Evolutionary conservation across 2,888 invertebrate species (phyloP), one percentile per base, ranked within the genome.

Genomic region (Cheilosia impressa): DNA sequence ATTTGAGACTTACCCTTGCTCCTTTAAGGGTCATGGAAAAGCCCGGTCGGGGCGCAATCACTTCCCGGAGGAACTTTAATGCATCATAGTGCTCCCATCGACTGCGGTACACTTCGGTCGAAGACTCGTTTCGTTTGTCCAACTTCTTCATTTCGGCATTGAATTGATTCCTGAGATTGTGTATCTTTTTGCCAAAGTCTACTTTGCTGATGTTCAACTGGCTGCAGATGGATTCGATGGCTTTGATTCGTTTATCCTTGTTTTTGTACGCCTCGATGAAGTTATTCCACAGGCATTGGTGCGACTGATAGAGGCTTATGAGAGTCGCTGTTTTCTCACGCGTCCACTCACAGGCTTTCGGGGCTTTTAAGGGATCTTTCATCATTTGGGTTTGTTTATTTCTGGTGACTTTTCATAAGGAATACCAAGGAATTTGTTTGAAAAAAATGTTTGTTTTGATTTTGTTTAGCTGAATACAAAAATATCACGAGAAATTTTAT

Each of bases 71-170:
- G 81, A 92, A 92, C 89, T 89, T 90, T 17, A 92, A 75, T 0
- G 90, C 89, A n/a, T 92, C 90, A 73, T 91, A 92, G 52, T 92
- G 92, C 57, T 91, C 91, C 92, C 92, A 92, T 15, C 91, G 91
- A 50, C 90, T 90, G 3, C 88, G 84, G 31, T 89, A 89, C 0
- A 77, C 66, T 27, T 87, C 79, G 2, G 53, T 58, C 1, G 85
- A 81, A 1, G 73, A 65, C 50, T 90, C 89, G 13, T 90, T 87
- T 7, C 91, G 89, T 9, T 90, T 89, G 31, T 91, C 91, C 7
- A 90, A 68, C 68, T 92, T 92, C 72, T 92, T 92, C 72, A 91
- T 88, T 83, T 92, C 92, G 0, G 91, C 90, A 71, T 92, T 92
- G 69, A 91, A 92, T 79, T 92, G 92, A 78, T 92, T 92, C 0